A percentile compares a stretch with the other conserved stretches of the same genome.
phyloP scores from a whole-genome alignment of 2,888 invertebrate species.

The Phrixothrix hirtus region DNA sequence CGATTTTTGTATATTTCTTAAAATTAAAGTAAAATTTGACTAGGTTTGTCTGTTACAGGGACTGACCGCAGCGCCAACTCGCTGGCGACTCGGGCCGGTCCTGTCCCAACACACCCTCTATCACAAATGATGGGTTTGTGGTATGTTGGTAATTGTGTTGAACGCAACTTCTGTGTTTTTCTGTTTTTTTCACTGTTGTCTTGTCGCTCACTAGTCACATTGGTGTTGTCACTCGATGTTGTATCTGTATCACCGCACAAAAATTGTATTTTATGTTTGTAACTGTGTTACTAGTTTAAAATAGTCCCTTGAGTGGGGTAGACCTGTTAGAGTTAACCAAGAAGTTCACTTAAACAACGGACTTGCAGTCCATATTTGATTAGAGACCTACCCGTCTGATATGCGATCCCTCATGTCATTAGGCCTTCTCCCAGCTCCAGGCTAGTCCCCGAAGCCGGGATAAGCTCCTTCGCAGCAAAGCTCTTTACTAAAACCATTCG shows the following conservation, averaged over 20 bases:
- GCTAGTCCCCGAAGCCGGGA: conserved; percentile 38
- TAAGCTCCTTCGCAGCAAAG: conserved; percentile 40
- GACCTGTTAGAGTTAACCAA: conserved; percentile 44
- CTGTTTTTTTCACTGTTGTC: conserved; percentile 39
- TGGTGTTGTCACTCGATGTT: conserved; percentile 52
- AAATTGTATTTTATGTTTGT: conserved; percentile 33
- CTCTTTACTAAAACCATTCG: conserved; percentile 27
- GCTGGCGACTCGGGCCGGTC: conserved; percentile 56
- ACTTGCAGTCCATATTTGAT: conserved; percentile 49
- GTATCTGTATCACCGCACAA: conserved; percentile 50
- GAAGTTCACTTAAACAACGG: conserved; percentile 48
- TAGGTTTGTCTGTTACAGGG: conserved; percentile 57
- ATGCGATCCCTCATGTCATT: conserved; percentile 50
- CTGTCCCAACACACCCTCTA: conserved; percentile 48
- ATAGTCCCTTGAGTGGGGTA: conserved; percentile 36
- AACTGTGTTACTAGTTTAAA: conserved; percentile 35
- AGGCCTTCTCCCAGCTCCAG: conserved; percentile 37
- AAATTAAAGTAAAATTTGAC: conserved; percentile 36
- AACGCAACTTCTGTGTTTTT: conserved; percentile 30
- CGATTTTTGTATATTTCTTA: conserved; percentile 17
- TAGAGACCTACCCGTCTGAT: conserved; percentile 48
- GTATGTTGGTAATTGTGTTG: conserved; percentile 50
- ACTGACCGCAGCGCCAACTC: conserved; percentile 57
- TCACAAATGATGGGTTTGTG: conserved; percentile 57
- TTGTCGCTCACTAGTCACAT: conserved; percentile 47